Evolutionary conservation across 1,140 invertebrate species (phyloP), one percentile per base, ranked within the genome.

Genomic region (Musca domestica): DNA sequence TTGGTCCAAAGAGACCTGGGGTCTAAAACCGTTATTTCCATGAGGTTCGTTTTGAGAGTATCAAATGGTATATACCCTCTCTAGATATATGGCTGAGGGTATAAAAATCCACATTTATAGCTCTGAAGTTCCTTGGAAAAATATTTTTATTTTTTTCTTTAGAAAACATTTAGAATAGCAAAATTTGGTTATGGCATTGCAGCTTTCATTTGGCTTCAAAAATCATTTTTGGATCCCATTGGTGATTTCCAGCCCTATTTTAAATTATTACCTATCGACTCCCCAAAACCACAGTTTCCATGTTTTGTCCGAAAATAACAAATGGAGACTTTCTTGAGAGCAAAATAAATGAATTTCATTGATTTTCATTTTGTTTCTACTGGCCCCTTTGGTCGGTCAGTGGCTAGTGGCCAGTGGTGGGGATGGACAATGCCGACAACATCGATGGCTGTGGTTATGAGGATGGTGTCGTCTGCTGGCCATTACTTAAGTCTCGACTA

Each of bases 261-360:
- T 1, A 12, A 15, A 46, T 46, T 46, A 1, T 3, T 12, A 12
- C 15, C 41, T 46, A 12, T 9, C 10, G 15, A 46, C 15, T 2
- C 10, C 17, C 6, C 12, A 22, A 51, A 51, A 51, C 10, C 20
- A 51, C n/a, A 10, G 20, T 19, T 17, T 22, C n/a, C 19, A 20
- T 51, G 9, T 4, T 48, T 48, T 15, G 5, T 15, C 47, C 17
- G 2, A 51, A 41, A 41, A 9, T 12, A 34, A 61, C 19, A 27
- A 61, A 61, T 61, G 56, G 56, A 34, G 30, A 20, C 17, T 19
- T 7, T 34, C 6, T 19, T 5, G 41, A 61, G 56, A 61, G n/a
- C 56, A 41, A 41, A 17, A n/a, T n/a, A 30, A 61, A 61, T 61
- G 27, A 61, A 27, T 34, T 61, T 61, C 56, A 61, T 61, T 61